A percentile compares a stretch with the other conserved stretches of the same genome.
These are phyloP conservation scores for Menura novaehollandiae DNA, from an alignment of 2,113 vertebrate genomes.

Conservation along the genomic window DNA sequence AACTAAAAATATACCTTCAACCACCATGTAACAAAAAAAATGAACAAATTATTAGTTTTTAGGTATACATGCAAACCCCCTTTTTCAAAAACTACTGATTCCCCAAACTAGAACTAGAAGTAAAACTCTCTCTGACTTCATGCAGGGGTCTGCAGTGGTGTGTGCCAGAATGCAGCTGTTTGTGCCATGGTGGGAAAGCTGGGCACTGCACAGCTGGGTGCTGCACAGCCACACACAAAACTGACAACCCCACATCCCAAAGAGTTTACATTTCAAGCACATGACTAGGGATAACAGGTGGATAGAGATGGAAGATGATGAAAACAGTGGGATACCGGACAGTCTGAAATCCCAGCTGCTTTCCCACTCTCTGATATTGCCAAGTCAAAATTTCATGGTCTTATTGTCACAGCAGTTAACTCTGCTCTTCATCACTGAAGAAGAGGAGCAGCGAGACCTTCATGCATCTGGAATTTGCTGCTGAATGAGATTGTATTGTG, in stretches of 20 bases:
- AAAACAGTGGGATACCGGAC: not conserved
- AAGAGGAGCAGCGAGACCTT: not conserved
- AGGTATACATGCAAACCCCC: too few species aligned
- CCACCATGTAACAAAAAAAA: not conserved
- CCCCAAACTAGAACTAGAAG: not conserved
- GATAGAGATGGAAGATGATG: not conserved
- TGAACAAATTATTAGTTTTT: not conserved
- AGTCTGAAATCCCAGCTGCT: not conserved
- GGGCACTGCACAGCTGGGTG: not conserved
- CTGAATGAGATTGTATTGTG: not conserved
- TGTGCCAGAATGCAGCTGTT: not conserved
- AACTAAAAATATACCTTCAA: not conserved
- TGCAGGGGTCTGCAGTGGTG: not conserved
- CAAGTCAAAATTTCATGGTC: not conserved
- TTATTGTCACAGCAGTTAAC: not conserved
- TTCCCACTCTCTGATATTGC: not conserved
- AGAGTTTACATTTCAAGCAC: not conserved
- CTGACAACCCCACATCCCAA: not conserved
- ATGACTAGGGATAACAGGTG: not conserved
- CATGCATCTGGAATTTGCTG: not conserved
- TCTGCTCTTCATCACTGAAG: not conserved
- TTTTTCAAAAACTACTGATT: not conserved
- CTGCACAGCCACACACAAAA: not conserved
- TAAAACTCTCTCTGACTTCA: fast-evolving
- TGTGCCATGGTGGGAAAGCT: not conserved